phyloP scores from a whole-genome alignment of 2,113 vertebrate species.

The Corythaixoides concolor region DNA sequence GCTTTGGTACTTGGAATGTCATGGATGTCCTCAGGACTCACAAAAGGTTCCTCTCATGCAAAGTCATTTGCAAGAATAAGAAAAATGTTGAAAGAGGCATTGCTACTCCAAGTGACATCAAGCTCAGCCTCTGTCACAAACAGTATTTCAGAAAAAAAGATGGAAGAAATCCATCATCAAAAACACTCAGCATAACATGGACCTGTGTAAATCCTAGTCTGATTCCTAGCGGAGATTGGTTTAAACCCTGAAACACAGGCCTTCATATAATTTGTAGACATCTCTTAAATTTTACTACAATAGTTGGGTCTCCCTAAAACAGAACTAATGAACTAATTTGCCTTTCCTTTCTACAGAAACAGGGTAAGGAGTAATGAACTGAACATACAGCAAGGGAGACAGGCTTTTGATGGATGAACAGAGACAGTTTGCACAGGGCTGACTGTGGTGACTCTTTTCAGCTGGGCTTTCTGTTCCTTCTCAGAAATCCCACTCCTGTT shows the following conservation, averaged over 20 bases:
- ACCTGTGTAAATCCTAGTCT: not conserved
- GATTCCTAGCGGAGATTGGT: not conserved
- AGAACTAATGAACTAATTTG: not conserved
- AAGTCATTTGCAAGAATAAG: not conserved
- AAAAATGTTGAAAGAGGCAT: not conserved
- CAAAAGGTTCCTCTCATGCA: not conserved
- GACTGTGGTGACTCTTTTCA: not conserved
- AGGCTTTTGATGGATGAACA: not conserved
- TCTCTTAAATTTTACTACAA: not conserved
- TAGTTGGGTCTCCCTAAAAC: not conserved
- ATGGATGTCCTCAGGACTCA: not conserved
- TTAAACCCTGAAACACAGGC: not conserved
- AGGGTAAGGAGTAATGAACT: not conserved
- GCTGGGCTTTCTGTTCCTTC: not conserved
- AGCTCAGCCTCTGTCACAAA: not conserved
- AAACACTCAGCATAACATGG: not conserved
- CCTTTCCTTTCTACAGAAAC: not conserved
- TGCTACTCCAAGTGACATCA: not conserved
- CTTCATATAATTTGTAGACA: not conserved
- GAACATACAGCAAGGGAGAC: not conserved
- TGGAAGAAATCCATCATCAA: not conserved
- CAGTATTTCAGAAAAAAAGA: rapidly evolving
- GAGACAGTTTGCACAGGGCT: not conserved
- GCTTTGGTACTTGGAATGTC: not conserved
- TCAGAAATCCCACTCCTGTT: not conserved